Evolutionary conservation across 2,888 invertebrate genomes (phyloP), one percentile per base, ranked within the genome.

Genomic region (Synergus japonicus): DNA sequence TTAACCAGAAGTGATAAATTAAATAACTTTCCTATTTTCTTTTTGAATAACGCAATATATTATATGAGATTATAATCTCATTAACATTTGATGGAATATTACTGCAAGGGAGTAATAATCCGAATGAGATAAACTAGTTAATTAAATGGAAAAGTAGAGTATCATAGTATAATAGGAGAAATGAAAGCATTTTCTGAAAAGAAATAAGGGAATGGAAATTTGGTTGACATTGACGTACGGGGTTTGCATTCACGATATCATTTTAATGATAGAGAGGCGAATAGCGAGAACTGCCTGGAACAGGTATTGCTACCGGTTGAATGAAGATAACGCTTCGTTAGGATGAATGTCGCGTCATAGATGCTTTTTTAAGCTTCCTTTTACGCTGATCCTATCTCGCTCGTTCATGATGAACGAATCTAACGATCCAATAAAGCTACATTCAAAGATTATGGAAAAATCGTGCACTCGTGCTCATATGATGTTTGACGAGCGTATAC

Each of bases 241-340:
- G 44, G 41, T 44, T 54, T 80, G 82, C 80, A 83, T 81, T 82
- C 83, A 77, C 84, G 82, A 84, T 86, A 88, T 84, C 87, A 87
- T 87, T 87, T 87, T 87, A 87, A 87, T 88, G 87, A 87, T 85
- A 85, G 83, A 82, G 82, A 81, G 63, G 76, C 83, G 83, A 85
- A 84, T 86, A 82, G 83, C 76, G 76, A 78, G 78, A 81, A 78
- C 81, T 82, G 65, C 80, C 79, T 82, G 80, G 80, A 85, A 83
- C 85, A 81, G 86, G 81, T 83, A 87, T 86, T 85, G 84, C 84
- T 82, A 85, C 78, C 84, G 85, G 87, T 84, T 85, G 87, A 87
- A 89, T 87, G 88, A 86, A 86, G 86, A 86, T 88, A 88, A 88
- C 86, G 84, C 87, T 87, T 88, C 88, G 88, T 86, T 86, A 84